These are phyloP conservation scores for Nasonia vitripennis DNA, from an alignment of 1,140 invertebrate genomes.

Conservation along the genomic window DNA sequence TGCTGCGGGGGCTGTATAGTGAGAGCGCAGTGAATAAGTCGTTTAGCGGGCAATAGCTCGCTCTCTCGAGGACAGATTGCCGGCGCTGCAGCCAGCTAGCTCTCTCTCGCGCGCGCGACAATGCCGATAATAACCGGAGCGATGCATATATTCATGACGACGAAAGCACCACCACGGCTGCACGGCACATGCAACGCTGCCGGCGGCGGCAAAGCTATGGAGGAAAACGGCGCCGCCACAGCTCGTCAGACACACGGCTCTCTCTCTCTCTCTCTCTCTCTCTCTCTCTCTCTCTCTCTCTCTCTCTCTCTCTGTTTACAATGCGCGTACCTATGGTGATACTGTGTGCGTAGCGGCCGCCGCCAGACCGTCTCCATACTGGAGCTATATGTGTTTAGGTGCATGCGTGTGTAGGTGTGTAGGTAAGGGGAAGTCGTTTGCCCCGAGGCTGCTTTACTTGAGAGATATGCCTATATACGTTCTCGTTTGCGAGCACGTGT, in stretches of 20 bases:
- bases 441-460: no score
- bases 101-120: conserved; percentile 31
- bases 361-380: background rate
- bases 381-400: no score
- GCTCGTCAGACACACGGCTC: background rate
- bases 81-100: conserved; percentile 31
- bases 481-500: no score
- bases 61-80: conserved; percentile 51
- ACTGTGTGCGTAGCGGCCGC: background rate
- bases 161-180: background rate
- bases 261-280: background rate
- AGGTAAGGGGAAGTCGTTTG: no score
- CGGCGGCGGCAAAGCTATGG: background rate
- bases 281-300: background rate
- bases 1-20: background rate
- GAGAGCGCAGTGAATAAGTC: conserved; percentile 50
- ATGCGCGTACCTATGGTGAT: background rate
- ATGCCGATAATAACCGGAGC: conserved; percentile 54
- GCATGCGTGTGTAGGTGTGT: background rate
- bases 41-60: conserved; percentile 57
- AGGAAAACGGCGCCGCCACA: background rate
- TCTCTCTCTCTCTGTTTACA: background rate
- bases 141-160: conserved; percentile 57
- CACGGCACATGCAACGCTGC: background rate
- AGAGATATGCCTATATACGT: no score